These are phyloP conservation scores for Malurus elegans DNA, from an alignment of 2,113 vertebrate genomes.

Conservation along the genomic window DNA sequence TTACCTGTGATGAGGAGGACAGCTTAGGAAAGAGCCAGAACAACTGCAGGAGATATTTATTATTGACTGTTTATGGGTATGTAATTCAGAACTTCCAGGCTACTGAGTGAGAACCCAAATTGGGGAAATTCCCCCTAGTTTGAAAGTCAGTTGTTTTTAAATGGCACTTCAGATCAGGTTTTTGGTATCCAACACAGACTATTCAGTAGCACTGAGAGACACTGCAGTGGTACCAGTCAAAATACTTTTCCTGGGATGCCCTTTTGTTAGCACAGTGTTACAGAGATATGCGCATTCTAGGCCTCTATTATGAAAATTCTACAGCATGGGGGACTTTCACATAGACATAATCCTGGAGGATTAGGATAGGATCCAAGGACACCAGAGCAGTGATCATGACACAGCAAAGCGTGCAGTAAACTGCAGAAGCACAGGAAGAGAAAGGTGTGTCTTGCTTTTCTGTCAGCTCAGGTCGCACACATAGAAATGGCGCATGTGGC, in stretches of 20 bases:
- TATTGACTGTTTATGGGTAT: neutral
- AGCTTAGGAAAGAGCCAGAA: neutral
- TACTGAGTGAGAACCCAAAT: neutral
- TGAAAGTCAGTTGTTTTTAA: neutral
- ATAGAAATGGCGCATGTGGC: neutral
- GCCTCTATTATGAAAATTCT: slow-evolving; percentile 45
- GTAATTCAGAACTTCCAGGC: neutral
- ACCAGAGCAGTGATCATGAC: slow-evolving; percentile 37
- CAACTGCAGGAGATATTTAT: neutral
- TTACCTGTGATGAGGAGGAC: neutral
- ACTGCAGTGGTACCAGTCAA: slow-evolving; percentile 18
- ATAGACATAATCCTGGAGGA: slow-evolving; percentile 49
- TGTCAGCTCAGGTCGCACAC: neutral
- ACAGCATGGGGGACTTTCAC: neutral
- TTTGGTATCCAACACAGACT: neutral
- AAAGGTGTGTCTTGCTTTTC: neutral
- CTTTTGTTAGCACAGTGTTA: slow-evolving; percentile 28
- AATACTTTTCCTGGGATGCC: slow-evolving; percentile 29
- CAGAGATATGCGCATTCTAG: neutral
- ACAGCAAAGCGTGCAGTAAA: neutral
- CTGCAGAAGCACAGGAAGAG: neutral
- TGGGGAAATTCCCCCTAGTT: neutral
- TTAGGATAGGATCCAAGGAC: slow-evolving; percentile 53
- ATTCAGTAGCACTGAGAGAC: neutral
- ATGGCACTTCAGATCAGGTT: neutral